Evolutionary conservation across 1,140 invertebrate species (phyloP).

Genomic region (Cepaea nemoralis): DNA sequence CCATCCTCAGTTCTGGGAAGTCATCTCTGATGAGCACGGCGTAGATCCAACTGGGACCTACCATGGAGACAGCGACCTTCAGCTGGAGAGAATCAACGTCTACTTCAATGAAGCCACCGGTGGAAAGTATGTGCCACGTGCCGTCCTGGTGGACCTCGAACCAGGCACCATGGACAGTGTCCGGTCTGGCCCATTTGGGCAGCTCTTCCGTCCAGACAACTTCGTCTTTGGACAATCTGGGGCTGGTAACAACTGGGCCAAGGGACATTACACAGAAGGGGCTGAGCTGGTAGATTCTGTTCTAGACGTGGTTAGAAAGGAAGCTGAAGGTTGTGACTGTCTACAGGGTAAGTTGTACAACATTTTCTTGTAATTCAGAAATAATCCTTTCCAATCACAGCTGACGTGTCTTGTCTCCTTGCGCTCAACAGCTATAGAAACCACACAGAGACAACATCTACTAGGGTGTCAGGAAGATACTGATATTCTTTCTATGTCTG

Average conservation of each 20-base stretch:
- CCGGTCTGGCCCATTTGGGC: slow-evolving; percentile 85
- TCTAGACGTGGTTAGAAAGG: slow-evolving; percentile 84
- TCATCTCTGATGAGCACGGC: slow-evolving; percentile 71
- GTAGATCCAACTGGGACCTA: slow-evolving; percentile 74
- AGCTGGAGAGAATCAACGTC: slow-evolving; percentile 74
- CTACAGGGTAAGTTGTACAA: slow-evolving; percentile 82
- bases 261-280: slow-evolving; percentile 64
- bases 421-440: too few relatives aligned
- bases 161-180: slow-evolving; percentile 96
- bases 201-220: slow-evolving; percentile 88
- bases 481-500: too few relatives aligned
- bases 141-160: slow-evolving; percentile 91
- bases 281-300: slow-evolving; percentile 83
- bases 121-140: slow-evolving; percentile 92
- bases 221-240: slow-evolving; percentile 75
- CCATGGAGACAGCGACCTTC: slow-evolving; percentile 57
- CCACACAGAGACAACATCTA: too few relatives aligned
- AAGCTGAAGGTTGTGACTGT: slow-evolving; percentile 79
- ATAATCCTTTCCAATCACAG: too few relatives aligned
- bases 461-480: too few relatives aligned
- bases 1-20: slow-evolving; percentile 74
- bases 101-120: slow-evolving; percentile 75
- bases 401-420: too few relatives aligned
- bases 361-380: too few relatives aligned
- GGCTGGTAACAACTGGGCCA: slow-evolving; percentile 90